Percentiles rank a stretch among this genome's conserved stretches.
phyloP scores from a whole-genome alignment of 2,113 vertebrate species.

The Pandion haliaetus region DNA sequence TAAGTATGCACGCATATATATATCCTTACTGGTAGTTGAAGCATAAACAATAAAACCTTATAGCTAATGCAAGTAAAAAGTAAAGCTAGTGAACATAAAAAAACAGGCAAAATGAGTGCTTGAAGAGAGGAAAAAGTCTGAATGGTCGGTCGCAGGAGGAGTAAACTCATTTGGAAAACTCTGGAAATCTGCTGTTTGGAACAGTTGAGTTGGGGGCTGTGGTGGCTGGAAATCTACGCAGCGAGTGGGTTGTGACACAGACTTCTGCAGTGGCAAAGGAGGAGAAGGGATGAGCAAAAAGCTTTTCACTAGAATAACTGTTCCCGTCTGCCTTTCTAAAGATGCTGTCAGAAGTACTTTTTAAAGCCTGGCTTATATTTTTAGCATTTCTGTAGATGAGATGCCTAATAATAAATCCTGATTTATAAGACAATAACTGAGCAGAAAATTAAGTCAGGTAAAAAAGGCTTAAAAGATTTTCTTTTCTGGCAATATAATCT shows the following conservation, averaged over 20 bases:
- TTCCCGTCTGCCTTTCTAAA: not conserved
- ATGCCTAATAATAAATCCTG: constrained; percentile 8
- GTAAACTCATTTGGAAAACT: not conserved
- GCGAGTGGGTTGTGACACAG: not conserved
- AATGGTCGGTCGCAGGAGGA: fast-evolving
- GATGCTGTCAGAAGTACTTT: not conserved
- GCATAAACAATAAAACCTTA: not conserved
- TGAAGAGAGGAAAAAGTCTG: not conserved
- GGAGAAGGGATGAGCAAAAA: not conserved
- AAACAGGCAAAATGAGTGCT: not conserved
- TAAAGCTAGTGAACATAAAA: not conserved
- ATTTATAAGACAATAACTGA: constrained; percentile 47
- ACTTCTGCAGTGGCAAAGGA: not conserved
- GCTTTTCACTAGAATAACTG: not conserved
- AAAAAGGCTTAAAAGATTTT: constrained; percentile 35
- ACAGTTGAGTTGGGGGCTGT: not conserved
- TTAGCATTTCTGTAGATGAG: not conserved
- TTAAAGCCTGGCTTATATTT: not conserved
- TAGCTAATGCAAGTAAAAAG: not conserved
- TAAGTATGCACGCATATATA: not conserved
- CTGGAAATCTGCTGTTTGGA: not conserved
- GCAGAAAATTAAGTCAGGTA: constrained; percentile 18
- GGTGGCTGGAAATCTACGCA: not conserved
- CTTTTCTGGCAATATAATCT: not conserved
- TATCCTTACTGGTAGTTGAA: not conserved